Percentiles rank a stretch among this genome's conserved stretches.
These are phyloP conservation scores for Drepana falcataria DNA, from an alignment of 2,888 invertebrate species.

Conservation along the genomic window DNA sequence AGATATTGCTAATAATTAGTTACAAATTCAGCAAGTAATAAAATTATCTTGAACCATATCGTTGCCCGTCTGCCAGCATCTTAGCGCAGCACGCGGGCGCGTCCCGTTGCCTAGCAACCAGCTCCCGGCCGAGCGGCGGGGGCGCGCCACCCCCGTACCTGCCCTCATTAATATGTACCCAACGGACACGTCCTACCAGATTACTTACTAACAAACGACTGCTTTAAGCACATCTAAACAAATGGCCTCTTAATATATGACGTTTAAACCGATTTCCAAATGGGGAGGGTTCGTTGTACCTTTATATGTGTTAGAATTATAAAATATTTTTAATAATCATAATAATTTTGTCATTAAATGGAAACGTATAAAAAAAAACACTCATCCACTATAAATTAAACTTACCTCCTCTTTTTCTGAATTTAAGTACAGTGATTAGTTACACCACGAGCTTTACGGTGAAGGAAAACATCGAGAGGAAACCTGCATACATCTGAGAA, in stretches of 20 bases:
- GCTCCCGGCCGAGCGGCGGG: conserved; percentile 18
- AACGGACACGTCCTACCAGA: conserved; percentile 60
- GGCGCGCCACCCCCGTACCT: conserved; percentile 27
- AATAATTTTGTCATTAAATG: too few relatives aligned
- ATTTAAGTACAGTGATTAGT: too few relatives aligned
- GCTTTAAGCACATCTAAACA: conserved; percentile 31
- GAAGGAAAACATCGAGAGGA: too few relatives aligned
- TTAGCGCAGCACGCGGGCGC: conserved; percentile 62
- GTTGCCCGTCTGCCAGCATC: conserved; percentile 37
- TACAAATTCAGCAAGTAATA: neutral
- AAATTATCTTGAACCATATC: conserved; percentile 10
- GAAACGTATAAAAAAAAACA: too few relatives aligned
- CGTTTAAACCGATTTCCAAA: neutral
- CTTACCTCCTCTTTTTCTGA: too few relatives aligned
- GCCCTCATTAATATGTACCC: conserved; percentile 73
- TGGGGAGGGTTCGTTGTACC: too few relatives aligned
- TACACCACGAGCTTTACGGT: too few relatives aligned
- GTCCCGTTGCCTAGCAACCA: conserved; percentile 58
- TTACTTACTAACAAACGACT: conserved; percentile 37
- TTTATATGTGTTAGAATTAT: too few relatives aligned
- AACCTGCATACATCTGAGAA: too few relatives aligned
- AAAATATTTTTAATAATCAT: too few relatives aligned
- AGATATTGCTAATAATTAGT: too few relatives aligned
- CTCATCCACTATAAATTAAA: too few relatives aligned
- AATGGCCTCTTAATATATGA: neutral